Conservation (phyloP, 2,113 vertebrate genomes). For the Nyctibius bracteatus region DNA sequence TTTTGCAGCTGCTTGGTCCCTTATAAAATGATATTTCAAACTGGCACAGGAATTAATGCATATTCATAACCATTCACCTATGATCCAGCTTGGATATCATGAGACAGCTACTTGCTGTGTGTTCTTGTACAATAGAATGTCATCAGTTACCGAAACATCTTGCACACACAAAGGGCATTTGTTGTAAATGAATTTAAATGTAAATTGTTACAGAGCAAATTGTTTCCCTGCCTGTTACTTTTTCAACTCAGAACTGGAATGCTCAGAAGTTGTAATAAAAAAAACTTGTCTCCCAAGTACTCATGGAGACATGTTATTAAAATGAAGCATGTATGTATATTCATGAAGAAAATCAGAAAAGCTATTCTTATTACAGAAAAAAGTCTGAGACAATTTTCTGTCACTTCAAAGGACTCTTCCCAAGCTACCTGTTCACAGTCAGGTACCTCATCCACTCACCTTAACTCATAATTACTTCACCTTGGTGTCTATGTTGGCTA, state of each 20-base stretch:
- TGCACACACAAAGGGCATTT: neutral
- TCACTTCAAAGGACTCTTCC: neutral
- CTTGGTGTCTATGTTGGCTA: fast-evolving
- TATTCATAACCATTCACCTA: neutral
- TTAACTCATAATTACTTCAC: neutral
- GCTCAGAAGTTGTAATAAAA: neutral
- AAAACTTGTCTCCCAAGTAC: neutral
- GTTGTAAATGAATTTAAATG: conserved; percentile 26
- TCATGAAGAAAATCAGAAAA: conserved; percentile 27
- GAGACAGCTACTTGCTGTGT: neutral
- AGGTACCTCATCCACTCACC: neutral
- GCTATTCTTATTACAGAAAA: neutral
- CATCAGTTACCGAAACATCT: neutral
- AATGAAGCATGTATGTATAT: neutral
- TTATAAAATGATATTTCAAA: neutral
- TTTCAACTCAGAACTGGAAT: neutral
- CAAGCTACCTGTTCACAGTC: neutral
- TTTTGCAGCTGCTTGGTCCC: neutral
- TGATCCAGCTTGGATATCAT: neutral
- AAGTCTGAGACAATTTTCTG: neutral
- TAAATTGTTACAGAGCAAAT: conserved; percentile 16
- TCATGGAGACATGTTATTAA: neutral
- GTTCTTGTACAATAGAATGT: neutral
- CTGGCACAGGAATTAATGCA: neutral
- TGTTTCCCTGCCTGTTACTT: neutral